Evolutionary conservation across 1,140 invertebrate genomes (phyloP), one percentile per base, ranked within the genome.

Genomic region (Aplysia californica): DNA sequence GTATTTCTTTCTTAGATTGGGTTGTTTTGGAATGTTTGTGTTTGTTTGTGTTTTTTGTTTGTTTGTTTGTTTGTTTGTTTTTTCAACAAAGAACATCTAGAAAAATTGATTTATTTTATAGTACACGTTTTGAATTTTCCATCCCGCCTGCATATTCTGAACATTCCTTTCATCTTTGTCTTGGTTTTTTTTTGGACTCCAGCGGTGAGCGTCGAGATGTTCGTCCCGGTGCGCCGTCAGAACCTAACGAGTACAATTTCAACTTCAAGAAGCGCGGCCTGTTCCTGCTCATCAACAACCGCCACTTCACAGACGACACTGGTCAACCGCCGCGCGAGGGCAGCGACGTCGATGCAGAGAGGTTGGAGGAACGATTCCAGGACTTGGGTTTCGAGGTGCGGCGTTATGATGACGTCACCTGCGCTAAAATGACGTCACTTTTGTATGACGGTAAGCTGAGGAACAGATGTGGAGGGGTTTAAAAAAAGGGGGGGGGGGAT

Each of bases 201-300:
- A 87, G 86, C 71, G 85, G 80, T 10, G 86, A 86, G 26, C 69
- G 80, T 33, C 79, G 83, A 38, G 76, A 82, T 65, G 80, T 87
- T 2, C 81, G 84, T 36, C 87, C 86, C 6, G 86, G 85, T 15
- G 87, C 85, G 0, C 86, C 84, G 3, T 87, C 85, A 10, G 85
- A 87, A 61, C 86, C 85, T 10, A 85, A 87, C 41, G 86, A 86
- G 70, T 88, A 88, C 75, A 87, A 87, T 75, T 97, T 97, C 95
- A 94, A 93, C 85, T 95, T 97, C 89, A 90, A 92, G 67, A 92
- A 93, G 78, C 92, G 96, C 59, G 96, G 97, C 29, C 86, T 94
- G 67, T 96, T 96, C 29, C 85, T 97, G 0, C 96, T 98, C 80
- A 96, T 98, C 82, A 98, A 98, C 87, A 96, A 97, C 89, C 95